Percentiles rank a stretch among this genome's conserved stretches.
phyloP scores from a whole-genome alignment of 30 jellyfish, hydroid and myxozoan species.

The Sanderia malayensis region DNA sequence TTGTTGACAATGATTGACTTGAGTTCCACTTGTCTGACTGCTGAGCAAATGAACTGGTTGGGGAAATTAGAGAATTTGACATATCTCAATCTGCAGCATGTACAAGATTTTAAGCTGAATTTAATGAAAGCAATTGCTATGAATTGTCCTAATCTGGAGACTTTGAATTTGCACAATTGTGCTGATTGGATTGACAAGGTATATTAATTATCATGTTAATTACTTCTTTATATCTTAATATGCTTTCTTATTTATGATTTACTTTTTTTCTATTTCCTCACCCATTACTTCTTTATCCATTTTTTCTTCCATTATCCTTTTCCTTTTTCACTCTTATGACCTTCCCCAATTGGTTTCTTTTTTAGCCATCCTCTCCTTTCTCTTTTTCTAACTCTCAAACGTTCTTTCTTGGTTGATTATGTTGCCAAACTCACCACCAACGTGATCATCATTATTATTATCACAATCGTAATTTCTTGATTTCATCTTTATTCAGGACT shows the following conservation, averaged over 20 bases:
- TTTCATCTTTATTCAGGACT: slow-evolving; percentile 59
- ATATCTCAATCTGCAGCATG: slow-evolving; percentile 64
- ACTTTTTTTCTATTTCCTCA: too few relatives aligned
- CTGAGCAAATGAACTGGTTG: slow-evolving; percentile 93
- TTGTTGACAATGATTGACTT: slow-evolving; percentile 56
- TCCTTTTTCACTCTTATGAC: too few relatives aligned
- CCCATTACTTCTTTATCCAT: too few relatives aligned
- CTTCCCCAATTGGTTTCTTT: too few relatives aligned
- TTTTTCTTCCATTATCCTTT: too few relatives aligned
- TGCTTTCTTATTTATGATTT: too few relatives aligned
- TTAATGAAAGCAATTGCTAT: slow-evolving; percentile 78
- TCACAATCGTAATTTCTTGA: too few relatives aligned
- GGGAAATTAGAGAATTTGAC: slow-evolving; percentile 71
- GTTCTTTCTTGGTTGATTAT: too few relatives aligned
- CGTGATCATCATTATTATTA: too few relatives aligned
- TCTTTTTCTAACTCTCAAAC: too few relatives aligned
- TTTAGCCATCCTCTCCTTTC: too few relatives aligned
- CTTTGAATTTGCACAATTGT: slow-evolving; percentile 70
- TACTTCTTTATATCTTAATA: background rate
- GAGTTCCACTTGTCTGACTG: slow-evolving; percentile 57
- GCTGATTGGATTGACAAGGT: slow-evolving; percentile 97
- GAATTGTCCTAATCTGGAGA: slow-evolving; percentile 56
- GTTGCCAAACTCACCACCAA: too few relatives aligned
- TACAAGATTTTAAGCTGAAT: slow-evolving; percentile 64
- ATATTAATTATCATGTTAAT: background rate